phyloP scores from a whole-genome alignment of 2,797 vertebrate species.

The Gobio occitaniae region DNA sequence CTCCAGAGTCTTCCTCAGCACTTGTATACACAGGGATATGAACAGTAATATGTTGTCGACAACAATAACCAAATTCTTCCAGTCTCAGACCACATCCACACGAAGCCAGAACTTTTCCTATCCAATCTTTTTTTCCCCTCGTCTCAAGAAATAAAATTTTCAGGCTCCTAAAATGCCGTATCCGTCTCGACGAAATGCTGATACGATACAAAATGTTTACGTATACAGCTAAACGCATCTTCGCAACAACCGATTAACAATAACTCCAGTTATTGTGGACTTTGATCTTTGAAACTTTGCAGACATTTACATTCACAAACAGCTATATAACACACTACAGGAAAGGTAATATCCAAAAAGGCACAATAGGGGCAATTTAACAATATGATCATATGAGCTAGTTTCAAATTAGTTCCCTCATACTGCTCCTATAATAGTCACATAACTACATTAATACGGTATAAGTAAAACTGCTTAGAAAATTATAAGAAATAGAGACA shows the following conservation, averaged over 20 bases:
- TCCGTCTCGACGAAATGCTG: too few species aligned
- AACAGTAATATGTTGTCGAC: too few species aligned
- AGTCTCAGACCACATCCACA: too few species aligned
- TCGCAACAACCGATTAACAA: background rate
- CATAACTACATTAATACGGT: background rate
- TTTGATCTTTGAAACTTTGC: background rate
- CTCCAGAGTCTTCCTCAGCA: too few species aligned
- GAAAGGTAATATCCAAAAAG: background rate
- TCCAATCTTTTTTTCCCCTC: too few species aligned
- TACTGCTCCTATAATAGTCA: background rate
- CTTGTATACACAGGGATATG: too few species aligned
- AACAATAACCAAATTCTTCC: too few species aligned
- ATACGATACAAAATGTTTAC: too few species aligned
- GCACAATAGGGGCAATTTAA: background rate
- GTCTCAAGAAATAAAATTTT: too few species aligned
- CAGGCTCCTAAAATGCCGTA: too few species aligned
- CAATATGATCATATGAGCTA: background rate
- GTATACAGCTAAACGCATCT: too few species aligned
- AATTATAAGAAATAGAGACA: slow-evolving; percentile 2
- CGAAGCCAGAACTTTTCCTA: too few species aligned
- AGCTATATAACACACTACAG: background rate
- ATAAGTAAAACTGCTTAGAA: background rate
- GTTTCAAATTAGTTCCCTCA: background rate
- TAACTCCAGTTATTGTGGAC: background rate
- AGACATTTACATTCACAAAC: background rate